A percentile compares a stretch with the other conserved stretches of the same genome.
These are phyloP conservation scores for Tiphia femorata DNA, from an alignment of 2,888 invertebrate species.

Conservation along the genomic window DNA sequence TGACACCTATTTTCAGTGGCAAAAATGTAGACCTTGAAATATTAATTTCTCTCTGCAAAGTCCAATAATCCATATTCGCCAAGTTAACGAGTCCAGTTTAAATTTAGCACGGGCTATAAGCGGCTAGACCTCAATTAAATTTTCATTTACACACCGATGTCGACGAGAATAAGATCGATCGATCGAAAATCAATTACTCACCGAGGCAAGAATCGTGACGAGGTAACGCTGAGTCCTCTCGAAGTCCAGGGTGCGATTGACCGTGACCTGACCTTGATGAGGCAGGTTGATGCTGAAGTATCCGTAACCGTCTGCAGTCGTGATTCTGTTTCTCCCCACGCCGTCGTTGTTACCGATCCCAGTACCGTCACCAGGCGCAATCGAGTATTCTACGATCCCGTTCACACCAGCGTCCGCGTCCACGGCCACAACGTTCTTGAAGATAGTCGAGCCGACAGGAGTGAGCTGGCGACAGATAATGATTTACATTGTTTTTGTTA, in stretches of 20 bases:
- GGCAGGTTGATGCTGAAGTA: constrained; percentile 88
- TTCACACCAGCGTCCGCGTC: constrained; percentile 91
- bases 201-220: constrained; percentile 89
- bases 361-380: constrained; percentile 77
- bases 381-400: constrained; percentile 88
- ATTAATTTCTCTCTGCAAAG: too few relatives aligned
- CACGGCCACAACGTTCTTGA: constrained; percentile 82
- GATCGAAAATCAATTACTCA: constrained; percentile 68
- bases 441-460: constrained; percentile 88
- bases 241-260: constrained; percentile 88
- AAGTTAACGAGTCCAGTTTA: too few relatives aligned
- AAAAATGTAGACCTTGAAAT: too few relatives aligned
- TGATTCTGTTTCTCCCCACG: constrained; percentile 72
- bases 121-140: too few relatives aligned
- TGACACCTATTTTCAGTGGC: too few relatives aligned
- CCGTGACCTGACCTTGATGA: constrained; percentile 90
- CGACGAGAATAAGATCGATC: too few relatives aligned
- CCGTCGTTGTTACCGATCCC: constrained; percentile 74
- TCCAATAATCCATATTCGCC: too few relatives aligned
- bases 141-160: too few relatives aligned
- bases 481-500: too few relatives aligned
- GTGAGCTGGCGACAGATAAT: constrained; percentile 82
- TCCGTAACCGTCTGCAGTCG: constrained; percentile 83
- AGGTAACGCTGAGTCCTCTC: constrained; percentile 89
- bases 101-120: too few relatives aligned